Evolutionary conservation across 2,888 invertebrate species (phyloP).

Genomic region (Lydus trimaculatus): DNA sequence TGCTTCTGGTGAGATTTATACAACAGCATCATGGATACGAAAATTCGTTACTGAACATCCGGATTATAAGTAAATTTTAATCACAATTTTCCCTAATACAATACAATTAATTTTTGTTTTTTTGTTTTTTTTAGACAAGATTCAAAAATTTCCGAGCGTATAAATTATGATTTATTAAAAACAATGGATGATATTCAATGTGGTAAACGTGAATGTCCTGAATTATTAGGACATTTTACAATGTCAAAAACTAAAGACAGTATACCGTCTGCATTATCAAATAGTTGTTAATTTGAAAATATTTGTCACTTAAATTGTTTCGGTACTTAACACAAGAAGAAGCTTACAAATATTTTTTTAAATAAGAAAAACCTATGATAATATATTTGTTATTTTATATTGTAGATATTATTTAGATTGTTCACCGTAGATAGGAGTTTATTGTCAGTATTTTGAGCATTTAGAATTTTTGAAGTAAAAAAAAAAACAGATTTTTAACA

Average conservation of each 20-base stretch:
- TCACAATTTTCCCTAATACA: too few species aligned
- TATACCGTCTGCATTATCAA: constrained; percentile 77
- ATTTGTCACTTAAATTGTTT: not conserved
- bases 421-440: not conserved
- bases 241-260: constrained; percentile 84
- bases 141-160: constrained; percentile 85
- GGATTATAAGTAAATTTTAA: constrained; percentile 89
- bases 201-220: constrained; percentile 75
- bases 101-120: not conserved
- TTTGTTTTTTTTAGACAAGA: constrained; percentile 73
- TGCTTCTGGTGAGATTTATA: constrained; percentile 88
- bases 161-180: constrained; percentile 90
- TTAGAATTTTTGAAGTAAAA: not conserved
- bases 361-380: not conserved
- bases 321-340: too few species aligned
- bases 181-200: constrained; percentile 77
- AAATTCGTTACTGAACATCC: constrained; percentile 88
- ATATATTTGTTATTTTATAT: not conserved
- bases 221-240: constrained; percentile 76
- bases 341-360: not conserved
- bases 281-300: constrained; percentile 44
- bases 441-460: constrained; percentile 6
- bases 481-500: not conserved
- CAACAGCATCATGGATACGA: constrained; percentile 95
- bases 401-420: not conserved